Evolutionary conservation across 2,113 vertebrate genomes (phyloP).

Genomic region (Centropus unirufus): DNA sequence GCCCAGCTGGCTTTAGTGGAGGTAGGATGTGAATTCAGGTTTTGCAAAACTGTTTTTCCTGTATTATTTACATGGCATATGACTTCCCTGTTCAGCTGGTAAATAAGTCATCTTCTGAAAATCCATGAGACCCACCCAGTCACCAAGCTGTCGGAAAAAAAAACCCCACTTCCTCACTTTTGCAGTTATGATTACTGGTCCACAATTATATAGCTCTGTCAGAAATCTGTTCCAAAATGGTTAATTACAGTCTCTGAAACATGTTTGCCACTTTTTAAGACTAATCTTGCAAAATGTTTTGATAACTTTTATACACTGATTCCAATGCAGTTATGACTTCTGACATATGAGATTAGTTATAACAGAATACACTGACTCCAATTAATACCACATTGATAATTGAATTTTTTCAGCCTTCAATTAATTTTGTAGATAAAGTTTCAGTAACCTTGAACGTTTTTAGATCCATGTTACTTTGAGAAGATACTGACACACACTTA

Average conservation of each 20-base stretch:
- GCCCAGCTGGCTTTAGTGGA: background rate
- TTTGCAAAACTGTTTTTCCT: constrained; percentile 6
- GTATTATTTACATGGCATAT: background rate
- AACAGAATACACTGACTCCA: background rate
- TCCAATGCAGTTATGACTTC: background rate
- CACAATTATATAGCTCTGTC: background rate
- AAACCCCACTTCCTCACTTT: background rate
- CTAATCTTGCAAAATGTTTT: background rate
- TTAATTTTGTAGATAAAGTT: constrained; percentile 1
- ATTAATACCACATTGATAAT: background rate
- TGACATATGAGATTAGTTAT: background rate
- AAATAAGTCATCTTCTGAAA: constrained; percentile 10
- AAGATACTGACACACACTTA: background rate
- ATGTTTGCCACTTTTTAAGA: background rate
- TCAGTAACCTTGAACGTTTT: background rate
- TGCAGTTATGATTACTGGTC: background rate
- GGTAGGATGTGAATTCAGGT: background rate
- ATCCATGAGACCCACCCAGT: background rate
- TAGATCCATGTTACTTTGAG: background rate
- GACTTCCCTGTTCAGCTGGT: background rate
- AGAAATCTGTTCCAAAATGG: background rate
- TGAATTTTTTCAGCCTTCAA: background rate
- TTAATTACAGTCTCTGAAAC: background rate
- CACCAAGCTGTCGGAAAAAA: background rate
- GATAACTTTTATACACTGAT: background rate